These are phyloP conservation scores for Cephalopterus ornatus DNA, from an alignment of 2,113 vertebrate genomes.

Conservation along the genomic window DNA sequence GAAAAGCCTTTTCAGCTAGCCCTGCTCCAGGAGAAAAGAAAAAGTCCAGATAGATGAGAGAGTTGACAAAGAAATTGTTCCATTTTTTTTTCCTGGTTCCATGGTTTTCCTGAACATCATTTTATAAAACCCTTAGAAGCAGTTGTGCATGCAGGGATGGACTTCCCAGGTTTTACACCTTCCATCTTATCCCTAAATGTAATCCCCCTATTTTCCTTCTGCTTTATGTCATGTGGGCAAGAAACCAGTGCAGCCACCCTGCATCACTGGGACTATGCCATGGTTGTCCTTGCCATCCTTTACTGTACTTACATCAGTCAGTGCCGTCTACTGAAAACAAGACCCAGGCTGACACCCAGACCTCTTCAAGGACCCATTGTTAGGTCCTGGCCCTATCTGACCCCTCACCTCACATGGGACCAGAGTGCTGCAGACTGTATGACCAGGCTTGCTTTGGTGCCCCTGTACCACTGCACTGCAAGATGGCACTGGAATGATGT, in stretches of 20 bases:
- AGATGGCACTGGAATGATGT: background rate
- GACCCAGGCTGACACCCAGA: background rate
- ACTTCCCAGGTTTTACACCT: background rate
- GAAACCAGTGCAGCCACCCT: rapidly evolving
- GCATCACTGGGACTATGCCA: too few relatives aligned
- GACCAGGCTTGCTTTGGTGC: background rate
- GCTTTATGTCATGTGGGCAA: rapidly evolving
- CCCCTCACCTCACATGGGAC: rapidly evolving
- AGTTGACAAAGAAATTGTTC: background rate
- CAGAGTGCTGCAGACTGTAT: background rate
- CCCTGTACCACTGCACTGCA: background rate
- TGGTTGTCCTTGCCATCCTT: background rate
- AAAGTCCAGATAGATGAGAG: background rate
- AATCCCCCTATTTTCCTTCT: background rate
- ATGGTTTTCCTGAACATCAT: background rate
- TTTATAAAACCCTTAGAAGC: background rate
- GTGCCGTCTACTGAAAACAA: background rate
- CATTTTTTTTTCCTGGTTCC: too few relatives aligned
- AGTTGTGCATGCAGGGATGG: background rate
- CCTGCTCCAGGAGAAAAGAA: background rate
- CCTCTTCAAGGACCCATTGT: background rate
- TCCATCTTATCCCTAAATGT: background rate
- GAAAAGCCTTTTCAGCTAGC: background rate
- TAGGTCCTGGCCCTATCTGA: background rate
- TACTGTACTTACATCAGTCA: background rate